These are phyloP conservation scores for Liasis olivaceus DNA, from an alignment of 2,797 vertebrate species.

Conservation along the genomic window DNA sequence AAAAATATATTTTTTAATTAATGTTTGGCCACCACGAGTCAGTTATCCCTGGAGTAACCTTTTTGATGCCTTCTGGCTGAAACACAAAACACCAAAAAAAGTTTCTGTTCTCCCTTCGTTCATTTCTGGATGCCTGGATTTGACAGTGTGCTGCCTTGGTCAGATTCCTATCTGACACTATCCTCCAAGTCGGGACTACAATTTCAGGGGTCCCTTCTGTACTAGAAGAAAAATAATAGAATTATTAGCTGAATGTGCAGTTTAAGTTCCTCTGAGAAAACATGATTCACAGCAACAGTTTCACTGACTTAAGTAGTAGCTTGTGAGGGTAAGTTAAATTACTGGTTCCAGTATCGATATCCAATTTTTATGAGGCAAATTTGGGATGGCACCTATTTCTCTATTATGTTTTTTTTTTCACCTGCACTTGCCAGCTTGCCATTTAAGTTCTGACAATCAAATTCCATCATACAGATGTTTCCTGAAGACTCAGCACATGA, in stretches of 20 bases:
- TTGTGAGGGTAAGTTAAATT: rapidly evolving
- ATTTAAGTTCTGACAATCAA: constrained; percentile 33
- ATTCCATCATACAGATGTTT: constrained; percentile 18
- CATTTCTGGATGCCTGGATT: not conserved
- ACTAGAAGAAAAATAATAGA: not conserved
- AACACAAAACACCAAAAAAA: no score
- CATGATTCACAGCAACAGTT: constrained; percentile 3
- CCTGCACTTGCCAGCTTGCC: constrained; percentile 30
- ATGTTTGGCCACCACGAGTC: no score
- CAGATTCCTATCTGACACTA: not conserved
- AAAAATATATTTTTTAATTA: no score
- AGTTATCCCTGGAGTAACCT: no score
- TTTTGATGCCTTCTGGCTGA: no score
- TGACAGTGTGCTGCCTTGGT: not conserved
- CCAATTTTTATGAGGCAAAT: constrained; percentile 35
- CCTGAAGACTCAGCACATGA: not conserved
- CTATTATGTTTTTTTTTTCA: constrained; percentile 17
- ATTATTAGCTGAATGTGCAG: not conserved
- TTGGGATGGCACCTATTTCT: constrained; percentile 28
- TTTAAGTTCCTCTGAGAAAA: not conserved
- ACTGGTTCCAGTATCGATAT: not conserved
- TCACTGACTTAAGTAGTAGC: constrained; percentile 6
- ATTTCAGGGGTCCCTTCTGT: not conserved
- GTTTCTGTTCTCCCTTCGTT: not conserved
- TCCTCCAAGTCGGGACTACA: not conserved